Conservation (phyloP, 2,113 vertebrate genomes). For the Chrysemys picta region DNA sequence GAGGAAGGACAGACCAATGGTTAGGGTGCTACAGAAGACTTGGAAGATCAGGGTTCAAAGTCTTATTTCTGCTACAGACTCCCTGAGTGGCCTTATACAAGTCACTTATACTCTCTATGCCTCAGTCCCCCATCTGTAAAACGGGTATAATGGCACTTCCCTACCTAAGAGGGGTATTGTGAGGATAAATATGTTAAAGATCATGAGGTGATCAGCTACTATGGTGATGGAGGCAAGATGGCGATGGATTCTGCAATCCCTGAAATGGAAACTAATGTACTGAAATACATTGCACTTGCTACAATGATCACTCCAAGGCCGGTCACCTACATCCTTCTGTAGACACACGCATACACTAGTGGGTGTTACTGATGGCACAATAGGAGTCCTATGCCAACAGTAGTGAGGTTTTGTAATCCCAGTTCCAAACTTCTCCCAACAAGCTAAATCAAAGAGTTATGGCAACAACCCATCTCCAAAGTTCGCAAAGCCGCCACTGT, state of each 20-base stretch:
- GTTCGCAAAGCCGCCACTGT: neutral
- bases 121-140: neutral
- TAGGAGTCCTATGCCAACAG: constrained; percentile 40
- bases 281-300: neutral
- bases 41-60: neutral
- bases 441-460: constrained; percentile 11
- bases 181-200: neutral
- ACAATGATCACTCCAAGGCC: neutral
- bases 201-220: neutral
- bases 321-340: neutral
- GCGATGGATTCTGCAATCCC: neutral
- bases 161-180: neutral
- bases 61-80: neutral
- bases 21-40: too few relatives aligned
- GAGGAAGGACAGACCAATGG: neutral
- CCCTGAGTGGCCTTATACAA: neutral
- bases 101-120: neutral
- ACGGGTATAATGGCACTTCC: neutral
- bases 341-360: neutral
- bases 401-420: neutral
- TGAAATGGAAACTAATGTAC: neutral
- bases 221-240: neutral
- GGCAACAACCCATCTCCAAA: neutral
- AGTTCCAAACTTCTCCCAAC: neutral
- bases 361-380: constrained; percentile 6